phyloP scores from a whole-genome alignment of 2,113 vertebrate species.

The Phyllostomus discolor region DNA sequence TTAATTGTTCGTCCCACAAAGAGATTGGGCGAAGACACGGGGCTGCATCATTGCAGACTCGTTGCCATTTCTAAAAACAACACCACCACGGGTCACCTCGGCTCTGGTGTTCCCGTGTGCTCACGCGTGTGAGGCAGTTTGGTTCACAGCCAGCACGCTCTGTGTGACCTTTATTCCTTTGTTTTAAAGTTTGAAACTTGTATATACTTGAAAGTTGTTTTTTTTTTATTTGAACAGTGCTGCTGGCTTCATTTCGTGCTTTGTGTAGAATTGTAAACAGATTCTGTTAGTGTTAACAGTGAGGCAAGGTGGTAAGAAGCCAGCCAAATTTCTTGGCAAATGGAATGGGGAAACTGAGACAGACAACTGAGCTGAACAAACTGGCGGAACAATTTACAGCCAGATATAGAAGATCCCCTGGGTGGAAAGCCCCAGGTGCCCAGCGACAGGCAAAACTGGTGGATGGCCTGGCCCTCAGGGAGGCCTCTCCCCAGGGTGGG shows the following conservation, averaged over 20 bases:
- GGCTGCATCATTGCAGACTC: background rate
- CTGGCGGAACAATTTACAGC: background rate
- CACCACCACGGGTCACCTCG: background rate
- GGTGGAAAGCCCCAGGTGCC: background rate
- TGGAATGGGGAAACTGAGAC: background rate
- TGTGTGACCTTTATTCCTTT: background rate
- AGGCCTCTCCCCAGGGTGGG: background rate
- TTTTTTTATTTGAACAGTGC: background rate
- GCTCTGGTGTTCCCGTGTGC: background rate
- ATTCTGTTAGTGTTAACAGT: background rate
- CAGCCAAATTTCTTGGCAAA: background rate
- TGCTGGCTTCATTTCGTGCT: background rate
- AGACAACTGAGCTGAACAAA: background rate
- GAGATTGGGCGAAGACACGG: background rate
- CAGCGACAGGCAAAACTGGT: background rate
- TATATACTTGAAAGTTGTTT: background rate
- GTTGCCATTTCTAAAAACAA: background rate
- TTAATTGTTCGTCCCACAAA: background rate
- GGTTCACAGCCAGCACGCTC: background rate
- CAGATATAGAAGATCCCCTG: background rate
- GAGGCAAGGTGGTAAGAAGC: background rate
- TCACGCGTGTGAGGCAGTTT: background rate
- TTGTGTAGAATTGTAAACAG: background rate
- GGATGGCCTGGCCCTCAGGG: background rate
- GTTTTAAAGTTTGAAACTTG: background rate